phyloP scores from a whole-genome alignment of 2,113 vertebrate genomes.

The Eptesicus fuscus region DNA sequence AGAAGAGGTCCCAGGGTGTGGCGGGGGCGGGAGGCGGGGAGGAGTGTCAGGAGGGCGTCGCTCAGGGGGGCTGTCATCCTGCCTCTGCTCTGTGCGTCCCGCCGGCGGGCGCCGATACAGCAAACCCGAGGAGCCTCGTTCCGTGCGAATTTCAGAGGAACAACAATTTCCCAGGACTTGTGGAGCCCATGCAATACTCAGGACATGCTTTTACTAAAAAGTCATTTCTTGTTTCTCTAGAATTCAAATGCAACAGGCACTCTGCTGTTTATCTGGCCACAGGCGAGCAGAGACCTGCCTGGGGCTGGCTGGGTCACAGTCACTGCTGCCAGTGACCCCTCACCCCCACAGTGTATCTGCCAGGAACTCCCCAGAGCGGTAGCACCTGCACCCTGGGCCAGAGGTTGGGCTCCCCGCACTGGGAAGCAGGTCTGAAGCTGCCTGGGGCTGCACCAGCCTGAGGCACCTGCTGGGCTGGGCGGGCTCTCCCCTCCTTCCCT shows the following conservation, averaged over 20 bases:
- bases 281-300: neutral
- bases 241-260: neutral
- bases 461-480: constrained; percentile 2
- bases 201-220: neutral
- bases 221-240: neutral
- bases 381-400: accelerated
- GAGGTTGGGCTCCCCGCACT: neutral
- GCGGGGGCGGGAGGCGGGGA: neutral
- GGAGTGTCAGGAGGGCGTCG: too few species aligned
- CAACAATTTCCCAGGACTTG: neutral
- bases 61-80: accelerated
- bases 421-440: neutral
- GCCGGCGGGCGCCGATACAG: accelerated
- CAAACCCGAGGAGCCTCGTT: accelerated
- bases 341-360: neutral
- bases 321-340: neutral
- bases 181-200: too few species aligned
- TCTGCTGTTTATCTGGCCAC: accelerated
- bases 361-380: neutral
- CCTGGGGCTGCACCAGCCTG: neutral
- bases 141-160: neutral
- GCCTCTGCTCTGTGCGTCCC: neutral
- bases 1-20: neutral
- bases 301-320: accelerated
- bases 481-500: too few species aligned